Percentiles rank a stretch among this genome's conserved stretches.
phyloP scores from a whole-genome alignment of 2,797 vertebrate genomes.

The Passerculus sandwichensis region DNA sequence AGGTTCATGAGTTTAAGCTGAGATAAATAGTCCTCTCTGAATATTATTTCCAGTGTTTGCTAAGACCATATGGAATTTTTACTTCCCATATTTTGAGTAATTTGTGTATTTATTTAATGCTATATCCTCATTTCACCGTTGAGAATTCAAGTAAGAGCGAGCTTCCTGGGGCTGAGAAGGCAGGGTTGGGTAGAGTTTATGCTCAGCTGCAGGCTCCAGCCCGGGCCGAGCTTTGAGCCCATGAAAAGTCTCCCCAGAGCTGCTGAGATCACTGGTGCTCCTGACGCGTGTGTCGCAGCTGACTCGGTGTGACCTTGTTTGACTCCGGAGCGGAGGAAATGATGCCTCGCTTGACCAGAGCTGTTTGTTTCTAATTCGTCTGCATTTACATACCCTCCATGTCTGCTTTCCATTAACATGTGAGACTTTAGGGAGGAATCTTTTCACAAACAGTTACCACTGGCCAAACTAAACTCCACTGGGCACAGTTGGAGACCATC shows the following conservation, averaged over 20 bases:
- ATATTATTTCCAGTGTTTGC: not conserved
- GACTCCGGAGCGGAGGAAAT: slow-evolving; percentile 33
- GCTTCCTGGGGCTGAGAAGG: not conserved
- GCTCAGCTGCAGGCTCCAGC: slow-evolving; percentile 27
- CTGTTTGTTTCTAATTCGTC: slow-evolving; percentile 42
- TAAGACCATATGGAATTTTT: not conserved
- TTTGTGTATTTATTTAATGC: not conserved
- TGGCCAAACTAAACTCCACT: slow-evolving; percentile 47
- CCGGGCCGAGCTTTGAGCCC: slow-evolving; percentile 10
- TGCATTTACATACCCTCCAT: slow-evolving; percentile 17
- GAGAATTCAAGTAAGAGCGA: not conserved
- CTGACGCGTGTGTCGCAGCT: not conserved
- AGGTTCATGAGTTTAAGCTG: not conserved
- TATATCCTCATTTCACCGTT: not conserved
- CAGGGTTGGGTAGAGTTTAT: not conserved
- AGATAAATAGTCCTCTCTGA: not conserved
- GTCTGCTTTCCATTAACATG: slow-evolving; percentile 60
- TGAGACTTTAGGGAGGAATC: not conserved
- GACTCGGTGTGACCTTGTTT: slow-evolving; percentile 33
- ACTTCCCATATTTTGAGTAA: not conserved
- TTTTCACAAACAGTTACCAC: slow-evolving; percentile 16
- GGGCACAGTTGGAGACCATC: slow-evolving; percentile 25
- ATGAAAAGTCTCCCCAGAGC: slow-evolving; percentile 50
- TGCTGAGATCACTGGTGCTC: slow-evolving; percentile 42
- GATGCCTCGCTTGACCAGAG: slow-evolving; percentile 24